These are phyloP conservation scores for Myiopsitta monachus DNA, from an alignment of 2,113 vertebrate species.

Conservation along the genomic window DNA sequence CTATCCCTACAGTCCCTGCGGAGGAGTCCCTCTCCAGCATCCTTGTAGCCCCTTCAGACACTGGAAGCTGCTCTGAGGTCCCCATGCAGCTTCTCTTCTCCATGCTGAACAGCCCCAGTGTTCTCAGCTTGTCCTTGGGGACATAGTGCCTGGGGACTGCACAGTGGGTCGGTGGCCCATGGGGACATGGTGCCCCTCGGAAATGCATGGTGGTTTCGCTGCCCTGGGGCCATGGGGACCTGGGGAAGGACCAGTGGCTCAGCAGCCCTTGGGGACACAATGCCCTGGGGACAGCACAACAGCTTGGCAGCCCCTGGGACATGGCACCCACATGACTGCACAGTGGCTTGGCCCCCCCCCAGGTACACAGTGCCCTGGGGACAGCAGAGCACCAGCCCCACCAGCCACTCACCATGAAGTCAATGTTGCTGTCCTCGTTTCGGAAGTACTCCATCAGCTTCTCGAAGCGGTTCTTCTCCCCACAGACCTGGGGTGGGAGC, in stretches of 20 bases:
- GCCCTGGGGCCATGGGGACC: background rate
- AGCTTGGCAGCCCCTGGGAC: background rate
- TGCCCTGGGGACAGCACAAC: background rate
- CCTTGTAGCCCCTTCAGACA: background rate
- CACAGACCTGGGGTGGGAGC: slow-evolving; percentile 71
- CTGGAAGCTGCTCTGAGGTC: background rate
- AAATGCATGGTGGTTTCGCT: background rate
- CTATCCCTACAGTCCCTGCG: background rate
- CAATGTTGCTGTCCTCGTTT: slow-evolving; percentile 89
- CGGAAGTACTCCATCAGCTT: slow-evolving; percentile 93
- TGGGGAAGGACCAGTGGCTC: background rate
- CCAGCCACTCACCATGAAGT: slow-evolving; percentile 88
- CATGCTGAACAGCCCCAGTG: background rate
- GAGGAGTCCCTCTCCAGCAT: background rate
- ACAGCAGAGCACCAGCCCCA: background rate
- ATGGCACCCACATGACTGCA: background rate
- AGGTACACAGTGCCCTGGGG: background rate
- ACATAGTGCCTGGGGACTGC: rapidly evolving
- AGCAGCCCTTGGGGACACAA: background rate
- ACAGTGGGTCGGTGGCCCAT: rapidly evolving
- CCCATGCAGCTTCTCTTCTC: background rate
- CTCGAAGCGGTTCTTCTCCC: slow-evolving; percentile 84
- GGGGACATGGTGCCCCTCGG: background rate
- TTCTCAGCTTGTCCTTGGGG: background rate
- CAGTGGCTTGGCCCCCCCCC: background rate